phyloP scores from a whole-genome alignment of 2,113 vertebrate species.

The Neodon shergylaensis region DNA sequence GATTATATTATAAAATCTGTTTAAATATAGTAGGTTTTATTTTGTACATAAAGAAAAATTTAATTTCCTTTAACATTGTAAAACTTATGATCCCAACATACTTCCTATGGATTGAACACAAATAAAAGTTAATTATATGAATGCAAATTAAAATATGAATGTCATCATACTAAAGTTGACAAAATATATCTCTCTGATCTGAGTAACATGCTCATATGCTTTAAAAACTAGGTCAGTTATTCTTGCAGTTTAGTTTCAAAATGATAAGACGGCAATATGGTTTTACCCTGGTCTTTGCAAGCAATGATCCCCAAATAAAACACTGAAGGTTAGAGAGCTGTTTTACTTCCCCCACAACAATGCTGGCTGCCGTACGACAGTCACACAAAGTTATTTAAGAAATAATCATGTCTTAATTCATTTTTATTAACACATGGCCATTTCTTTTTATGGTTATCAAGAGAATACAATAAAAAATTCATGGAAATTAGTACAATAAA shows the following conservation, averaged over 20 bases:
- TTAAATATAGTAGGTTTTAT: background rate
- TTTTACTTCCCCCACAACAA: background rate
- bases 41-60: background rate
- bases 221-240: background rate
- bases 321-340: background rate
- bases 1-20: background rate
- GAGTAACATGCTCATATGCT: background rate
- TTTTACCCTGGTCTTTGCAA: background rate
- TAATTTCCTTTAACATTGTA: background rate
- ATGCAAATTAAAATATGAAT: constrained; percentile 18
- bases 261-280: background rate
- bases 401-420: constrained; percentile 42
- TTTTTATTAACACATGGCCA: constrained; percentile 48
- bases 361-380: background rate
- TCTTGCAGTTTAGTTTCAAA: background rate
- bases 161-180: background rate
- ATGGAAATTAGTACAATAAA: constrained; percentile 57
- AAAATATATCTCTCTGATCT: background rate
- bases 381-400: background rate
- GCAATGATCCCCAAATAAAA: background rate
- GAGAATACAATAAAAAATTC: constrained; percentile 37
- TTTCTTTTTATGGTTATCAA: constrained; percentile 55
- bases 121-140: constrained; percentile 21
- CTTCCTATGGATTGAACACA: background rate
- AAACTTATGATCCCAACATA: background rate